Conservation (phyloP, 2,113 vertebrate genomes). For the Oncorhynchus gorbuscha region DNA sequence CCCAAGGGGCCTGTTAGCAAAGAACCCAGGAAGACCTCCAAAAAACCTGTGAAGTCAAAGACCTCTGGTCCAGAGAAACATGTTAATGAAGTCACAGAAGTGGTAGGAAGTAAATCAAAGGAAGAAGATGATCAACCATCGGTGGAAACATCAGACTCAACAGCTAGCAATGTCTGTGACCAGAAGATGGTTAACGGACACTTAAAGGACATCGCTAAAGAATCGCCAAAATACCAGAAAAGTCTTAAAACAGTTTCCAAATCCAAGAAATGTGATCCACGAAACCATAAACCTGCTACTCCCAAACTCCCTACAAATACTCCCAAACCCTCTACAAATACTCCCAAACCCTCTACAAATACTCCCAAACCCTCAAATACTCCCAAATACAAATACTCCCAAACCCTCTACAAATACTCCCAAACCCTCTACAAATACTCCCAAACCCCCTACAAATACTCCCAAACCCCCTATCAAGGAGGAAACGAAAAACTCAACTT, state of each 20-base stretch:
- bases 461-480: constrained; percentile 60
- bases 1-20: too few species aligned
- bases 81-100: neutral
- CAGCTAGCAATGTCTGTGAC: constrained; percentile 8
- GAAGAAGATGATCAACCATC: neutral
- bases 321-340: constrained; percentile 10
- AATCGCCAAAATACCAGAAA: constrained; percentile 3
- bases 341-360: too few species aligned
- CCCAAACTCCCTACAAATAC: too few species aligned
- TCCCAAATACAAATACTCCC: constrained; percentile 18
- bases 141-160: neutral
- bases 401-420: constrained; percentile 18
- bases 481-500: constrained; percentile 64
- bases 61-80: neutral
- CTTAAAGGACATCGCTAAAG: neutral
- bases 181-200: constrained; percentile 37
- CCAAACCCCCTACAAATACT: neutral
- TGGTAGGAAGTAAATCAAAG: neutral
- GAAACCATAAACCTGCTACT: too few species aligned
- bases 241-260: neutral
- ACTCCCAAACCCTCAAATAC: too few species aligned
- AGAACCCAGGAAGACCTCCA: neutral
- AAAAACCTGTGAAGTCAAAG: neutral
- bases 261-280: too few species aligned
- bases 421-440: constrained; percentile 16